Evolutionary conservation across 2,888 invertebrate species (phyloP), one percentile per base, ranked within the genome.

Genomic region (Drosophila heteroneura): DNA sequence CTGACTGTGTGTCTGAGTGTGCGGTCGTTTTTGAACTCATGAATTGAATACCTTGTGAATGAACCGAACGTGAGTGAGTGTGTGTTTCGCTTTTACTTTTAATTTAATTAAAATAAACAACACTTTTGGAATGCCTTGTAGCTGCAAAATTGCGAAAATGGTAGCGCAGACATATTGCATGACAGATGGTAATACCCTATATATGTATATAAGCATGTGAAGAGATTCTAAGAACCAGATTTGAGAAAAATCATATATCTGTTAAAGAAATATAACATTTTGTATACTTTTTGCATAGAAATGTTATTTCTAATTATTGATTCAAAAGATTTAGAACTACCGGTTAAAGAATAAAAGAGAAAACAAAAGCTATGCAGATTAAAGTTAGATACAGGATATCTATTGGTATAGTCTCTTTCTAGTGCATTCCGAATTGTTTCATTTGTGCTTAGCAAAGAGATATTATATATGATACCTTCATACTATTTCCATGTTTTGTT

Each of bases 41-140:
- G 87, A 81, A 86, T 81, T 83, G 82, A 85, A 88, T 90, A 47
- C 56, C 44, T 85, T 76, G 74, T 85, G 88, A 85, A 85, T 90
- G 88, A 85, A 72, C 62, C 61, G 67, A 73, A 84, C 82, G 82
- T 85, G 83, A 79, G 79, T 75, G 63, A 49, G 57, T 73, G 60
- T 74, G 66, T 71, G 57, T 57, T 68, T 70, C 39, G 83, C 85
- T 85, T 90, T 85, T 85, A 90, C 85, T 90, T 90, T 81, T 66
- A 53, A 56, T 72, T 69, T 73, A 70, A 81, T 76, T 76, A 37
- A 28, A 63, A 65, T 39, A 54, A 63, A 63, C 65, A 72, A 70
- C 51, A 57, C 52, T 44, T 65, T 63, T 59, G 33, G 32, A 53
- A 59, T 76, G 61, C 53, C n/a, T 49, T 32, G 6, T 7, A 39